Evolutionary conservation across 1,140 invertebrate species (phyloP), one percentile per base, ranked within the genome.

Genomic region (Apolygus lucorum): DNA sequence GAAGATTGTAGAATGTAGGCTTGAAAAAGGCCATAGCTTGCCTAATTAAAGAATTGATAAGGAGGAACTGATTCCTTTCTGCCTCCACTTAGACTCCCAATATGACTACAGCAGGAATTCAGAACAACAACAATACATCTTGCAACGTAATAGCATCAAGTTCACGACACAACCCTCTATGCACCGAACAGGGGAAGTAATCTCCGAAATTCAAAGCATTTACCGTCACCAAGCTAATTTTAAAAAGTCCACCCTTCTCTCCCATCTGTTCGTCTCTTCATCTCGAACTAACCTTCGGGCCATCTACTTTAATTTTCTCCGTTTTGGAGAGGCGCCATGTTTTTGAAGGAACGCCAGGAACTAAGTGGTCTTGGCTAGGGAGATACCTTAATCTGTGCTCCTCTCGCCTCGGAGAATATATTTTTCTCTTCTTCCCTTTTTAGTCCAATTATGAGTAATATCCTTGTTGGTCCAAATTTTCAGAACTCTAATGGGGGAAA

Each of bases 221-320:
- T 59, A 59, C 54, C 54, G 11, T 59, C 54, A 59, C 22, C 8
- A 22, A 24, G 54, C 54, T 59, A 59, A 59, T 59, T 59, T 24
- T 59, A 24, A 59, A 59, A 21, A 17, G 34, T 42, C 34, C 4
- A 17, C 17, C 34, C 34, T 17, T 17, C 11, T 59, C 54, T 59
- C 22, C 54, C 54, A 4, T 4, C 22, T 59, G 13, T 59, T 59
- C 54, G n/a, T n/a, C 54, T 13, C 22, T 21, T 59, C 54, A 59
- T 59, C 54, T 49, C 34, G 22, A 14, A 59, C 54, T 59, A 59
- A 59, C 54, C 54, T 59, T 21, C 54, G 22, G 54, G 54, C 54
- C 11, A 59, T 59, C 54, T 24, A 59, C 54, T 21, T 59, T 24
- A 59, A 59, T 59, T 42, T 59, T 59, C 54, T 59, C 54, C 22